Conservation (phyloP, 2,113 vertebrate genomes). For the Callithrix jacchus region DNA sequence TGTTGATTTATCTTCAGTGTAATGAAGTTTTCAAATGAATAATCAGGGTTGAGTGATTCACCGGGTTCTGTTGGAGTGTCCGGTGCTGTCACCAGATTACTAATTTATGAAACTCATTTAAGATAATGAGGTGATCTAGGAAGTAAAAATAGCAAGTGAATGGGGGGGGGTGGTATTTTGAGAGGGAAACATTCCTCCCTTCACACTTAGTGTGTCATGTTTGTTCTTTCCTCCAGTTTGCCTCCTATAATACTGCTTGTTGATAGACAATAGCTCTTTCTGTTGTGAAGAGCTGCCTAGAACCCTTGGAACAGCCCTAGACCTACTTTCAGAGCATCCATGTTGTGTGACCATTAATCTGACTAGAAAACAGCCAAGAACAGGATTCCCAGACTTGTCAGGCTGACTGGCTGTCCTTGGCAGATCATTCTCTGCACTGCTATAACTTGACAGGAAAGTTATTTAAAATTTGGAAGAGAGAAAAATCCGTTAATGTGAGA, state of each 20-base stretch:
- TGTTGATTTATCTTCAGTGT: slow-evolving; percentile 86
- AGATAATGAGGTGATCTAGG: slow-evolving; percentile 83
- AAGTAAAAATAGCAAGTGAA: slow-evolving; percentile 84
- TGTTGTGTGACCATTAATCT: slow-evolving; percentile 66
- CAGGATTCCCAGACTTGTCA: slow-evolving; percentile 72
- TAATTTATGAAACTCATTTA: slow-evolving; percentile 89
- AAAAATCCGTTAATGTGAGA: slow-evolving; percentile 84
- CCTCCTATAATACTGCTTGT: slow-evolving; percentile 30
- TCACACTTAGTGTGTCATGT: background rate
- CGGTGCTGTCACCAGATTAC: slow-evolving; percentile 83
- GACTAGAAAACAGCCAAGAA: slow-evolving; percentile 64
- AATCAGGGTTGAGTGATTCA: slow-evolving; percentile 83
- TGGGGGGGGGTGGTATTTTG: slow-evolving; percentile 33
- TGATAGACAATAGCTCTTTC: slow-evolving; percentile 60
- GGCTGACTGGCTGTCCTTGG: slow-evolving; percentile 79
- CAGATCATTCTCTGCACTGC: slow-evolving; percentile 69
- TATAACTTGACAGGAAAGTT: slow-evolving; percentile 84
- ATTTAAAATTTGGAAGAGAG: slow-evolving; percentile 88
- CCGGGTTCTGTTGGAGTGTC: slow-evolving; percentile 84
- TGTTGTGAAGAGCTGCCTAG: slow-evolving; percentile 49
- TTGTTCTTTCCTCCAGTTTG: slow-evolving; percentile 60
- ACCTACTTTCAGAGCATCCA: slow-evolving; percentile 52
- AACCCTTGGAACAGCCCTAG: slow-evolving; percentile 56
- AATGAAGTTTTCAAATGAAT: slow-evolving; percentile 89
- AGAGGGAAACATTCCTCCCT: background rate